Evolutionary conservation across 1,140 invertebrate genomes (phyloP).

Genomic region (Drosophila setifemur): DNA sequence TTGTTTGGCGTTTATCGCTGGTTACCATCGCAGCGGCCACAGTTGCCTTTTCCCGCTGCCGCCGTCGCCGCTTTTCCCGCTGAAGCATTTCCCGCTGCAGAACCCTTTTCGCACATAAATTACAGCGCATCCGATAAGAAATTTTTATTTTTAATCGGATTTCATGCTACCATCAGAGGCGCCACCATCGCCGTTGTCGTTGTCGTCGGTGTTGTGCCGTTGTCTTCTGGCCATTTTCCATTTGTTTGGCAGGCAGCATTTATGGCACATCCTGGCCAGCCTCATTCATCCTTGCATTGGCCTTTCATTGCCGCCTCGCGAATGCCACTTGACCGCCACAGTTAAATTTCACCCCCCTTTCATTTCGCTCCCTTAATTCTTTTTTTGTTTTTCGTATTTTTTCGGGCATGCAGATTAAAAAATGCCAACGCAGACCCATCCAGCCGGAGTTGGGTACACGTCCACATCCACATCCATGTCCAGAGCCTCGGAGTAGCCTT

Average conservation of each 20-base stretch:
- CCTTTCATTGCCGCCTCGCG: constrained; percentile 40
- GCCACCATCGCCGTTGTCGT: constrained; percentile 25
- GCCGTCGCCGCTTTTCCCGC: too few relatives aligned
- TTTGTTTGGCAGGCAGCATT: constrained; percentile 69
- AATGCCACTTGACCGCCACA: constrained; percentile 66
- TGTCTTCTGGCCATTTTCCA: constrained; percentile 51
- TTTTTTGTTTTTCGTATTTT: constrained; percentile 15
- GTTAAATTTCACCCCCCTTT: constrained; percentile 34
- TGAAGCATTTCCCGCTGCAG: constrained; percentile 58
- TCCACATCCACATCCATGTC: constrained; percentile 17
- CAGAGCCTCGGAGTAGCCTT: constrained; percentile 45
- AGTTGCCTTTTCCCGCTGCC: constrained; percentile 66
- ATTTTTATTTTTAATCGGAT: constrained; percentile 83
- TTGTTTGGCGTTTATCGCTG: constrained; percentile 79
- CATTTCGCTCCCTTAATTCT: constrained; percentile 18
- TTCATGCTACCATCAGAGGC: constrained; percentile 77
- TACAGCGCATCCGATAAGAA: constrained; percentile 82
- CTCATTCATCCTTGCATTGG: constrained; percentile 54
- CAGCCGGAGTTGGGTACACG: constrained; percentile 29
- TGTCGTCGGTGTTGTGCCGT: constrained; percentile 35
- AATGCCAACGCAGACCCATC: constrained; percentile 44
- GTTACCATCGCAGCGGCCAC: constrained; percentile 72
- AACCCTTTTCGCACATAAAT: constrained; percentile 82
- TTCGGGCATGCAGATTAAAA: constrained; percentile 63
- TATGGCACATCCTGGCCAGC: constrained; percentile 68